Conservation (phyloP, 2,888 invertebrate genomes). For the Xestia ashworthii region DNA sequence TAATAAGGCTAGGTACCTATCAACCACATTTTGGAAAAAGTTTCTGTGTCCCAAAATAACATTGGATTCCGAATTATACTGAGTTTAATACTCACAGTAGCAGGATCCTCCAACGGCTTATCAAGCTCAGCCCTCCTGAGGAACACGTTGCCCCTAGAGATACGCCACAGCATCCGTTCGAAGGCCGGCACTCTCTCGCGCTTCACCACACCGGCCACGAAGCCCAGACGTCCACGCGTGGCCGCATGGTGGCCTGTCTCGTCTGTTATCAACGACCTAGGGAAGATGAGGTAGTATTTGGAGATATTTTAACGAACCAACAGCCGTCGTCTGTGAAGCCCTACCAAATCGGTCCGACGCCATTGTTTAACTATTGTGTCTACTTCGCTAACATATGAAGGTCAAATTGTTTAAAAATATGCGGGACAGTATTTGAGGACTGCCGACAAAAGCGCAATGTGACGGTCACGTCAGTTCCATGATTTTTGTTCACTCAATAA, state of each 20-base stretch:
- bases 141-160: slow-evolving; percentile 97
- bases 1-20: too few relatives aligned
- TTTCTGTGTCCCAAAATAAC: not conserved
- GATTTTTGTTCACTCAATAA: too few relatives aligned
- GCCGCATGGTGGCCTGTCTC: slow-evolving; percentile 84
- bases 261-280: slow-evolving; percentile 86
- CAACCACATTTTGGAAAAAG: not conserved
- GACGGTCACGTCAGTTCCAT: too few relatives aligned
- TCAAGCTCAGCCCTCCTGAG: slow-evolving; percentile 96
- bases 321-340: too few relatives aligned
- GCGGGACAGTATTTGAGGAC: too few relatives aligned
- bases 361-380: too few relatives aligned
- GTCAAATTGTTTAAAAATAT: too few relatives aligned
- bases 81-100: slow-evolving; percentile 91
- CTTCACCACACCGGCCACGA: slow-evolving; percentile 98
- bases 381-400: too few relatives aligned
- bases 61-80: not conserved
- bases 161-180: slow-evolving; percentile 98
- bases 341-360: too few relatives aligned
- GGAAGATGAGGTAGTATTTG: not conserved
- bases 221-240: slow-evolving; percentile 91
- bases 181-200: slow-evolving; percentile 97
- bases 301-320: not conserved
- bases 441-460: too few relatives aligned
- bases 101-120: slow-evolving; percentile 95